Conservation (phyloP, 2,797 vertebrate genomes). For the Falco biarmicus region DNA sequence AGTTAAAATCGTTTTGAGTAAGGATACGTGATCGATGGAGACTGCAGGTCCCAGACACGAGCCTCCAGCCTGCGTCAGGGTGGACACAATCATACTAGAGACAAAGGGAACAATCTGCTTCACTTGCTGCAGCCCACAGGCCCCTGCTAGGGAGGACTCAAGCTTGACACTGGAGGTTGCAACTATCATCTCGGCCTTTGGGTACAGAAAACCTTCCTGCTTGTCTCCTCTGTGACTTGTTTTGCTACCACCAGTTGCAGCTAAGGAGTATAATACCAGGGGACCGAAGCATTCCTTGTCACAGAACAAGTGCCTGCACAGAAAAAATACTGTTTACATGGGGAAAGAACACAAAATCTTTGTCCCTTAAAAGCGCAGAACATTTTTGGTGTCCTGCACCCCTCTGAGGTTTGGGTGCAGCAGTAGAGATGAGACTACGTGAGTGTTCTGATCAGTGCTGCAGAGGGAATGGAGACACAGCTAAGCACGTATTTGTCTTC, state of each 20-base stretch:
- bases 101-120: neutral
- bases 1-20: neutral
- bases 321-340: neutral
- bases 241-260: neutral
- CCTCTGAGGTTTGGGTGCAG: neutral
- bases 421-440: neutral
- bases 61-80: neutral
- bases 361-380: neutral
- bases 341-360: neutral
- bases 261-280: neutral
- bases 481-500: neutral
- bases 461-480: neutral
- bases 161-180: neutral
- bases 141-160: neutral
- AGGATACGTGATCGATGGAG: neutral
- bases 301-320: neutral
- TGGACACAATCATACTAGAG: neutral
- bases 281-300: neutral
- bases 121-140: neutral
- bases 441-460: neutral
- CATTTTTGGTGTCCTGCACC: neutral
- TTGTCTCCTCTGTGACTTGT: neutral
- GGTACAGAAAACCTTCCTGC: neutral
- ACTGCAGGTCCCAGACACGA: neutral
- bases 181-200: neutral